A percentile compares a stretch with the other conserved stretches of the same genome.
phyloP scores from a whole-genome alignment of 2,797 vertebrate species.

The Babyrousa celebensis region DNA sequence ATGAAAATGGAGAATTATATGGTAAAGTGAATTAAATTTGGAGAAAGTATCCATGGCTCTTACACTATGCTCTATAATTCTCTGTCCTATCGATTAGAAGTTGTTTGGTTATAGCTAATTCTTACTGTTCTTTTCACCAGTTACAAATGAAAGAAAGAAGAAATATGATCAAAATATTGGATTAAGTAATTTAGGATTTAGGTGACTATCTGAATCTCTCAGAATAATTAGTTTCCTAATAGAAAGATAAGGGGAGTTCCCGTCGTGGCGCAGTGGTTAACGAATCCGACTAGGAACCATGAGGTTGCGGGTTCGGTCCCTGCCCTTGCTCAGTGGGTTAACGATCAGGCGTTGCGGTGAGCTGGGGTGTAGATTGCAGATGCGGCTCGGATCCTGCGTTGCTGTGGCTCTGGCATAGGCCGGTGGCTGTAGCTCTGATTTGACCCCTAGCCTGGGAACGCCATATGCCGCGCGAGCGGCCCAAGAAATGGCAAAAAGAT shows the following conservation, averaged over 20 bases:
- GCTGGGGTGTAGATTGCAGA: too few species aligned
- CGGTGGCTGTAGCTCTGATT: too few species aligned
- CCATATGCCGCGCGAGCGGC: too few species aligned
- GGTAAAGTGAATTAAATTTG: constrained; percentile 28
- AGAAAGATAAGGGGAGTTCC: background rate
- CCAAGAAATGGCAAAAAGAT: too few species aligned
- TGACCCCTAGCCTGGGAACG: too few species aligned
- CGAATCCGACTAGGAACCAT: too few species aligned
- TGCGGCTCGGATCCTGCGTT: too few species aligned
- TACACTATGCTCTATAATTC: background rate
- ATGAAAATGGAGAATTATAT: constrained; percentile 57
- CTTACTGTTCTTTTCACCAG: background rate
- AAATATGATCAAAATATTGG: background rate
- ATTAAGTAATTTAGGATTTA: background rate
- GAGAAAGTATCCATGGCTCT: background rate
- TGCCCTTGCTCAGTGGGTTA: too few species aligned
- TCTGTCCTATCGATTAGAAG: background rate
- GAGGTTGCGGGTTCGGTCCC: too few species aligned
- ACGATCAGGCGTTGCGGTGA: too few species aligned
- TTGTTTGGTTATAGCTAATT: constrained; percentile 19
- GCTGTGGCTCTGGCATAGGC: too few species aligned
- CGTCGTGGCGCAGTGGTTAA: too few species aligned
- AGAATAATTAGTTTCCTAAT: background rate
- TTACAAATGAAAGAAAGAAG: background rate
- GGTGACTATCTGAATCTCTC: background rate